Percentiles rank a stretch among this genome's conserved stretches.
Evolutionary conservation across 2,797 vertebrate species (phyloP).

Genomic region (Vespertilio murinus): DNA sequence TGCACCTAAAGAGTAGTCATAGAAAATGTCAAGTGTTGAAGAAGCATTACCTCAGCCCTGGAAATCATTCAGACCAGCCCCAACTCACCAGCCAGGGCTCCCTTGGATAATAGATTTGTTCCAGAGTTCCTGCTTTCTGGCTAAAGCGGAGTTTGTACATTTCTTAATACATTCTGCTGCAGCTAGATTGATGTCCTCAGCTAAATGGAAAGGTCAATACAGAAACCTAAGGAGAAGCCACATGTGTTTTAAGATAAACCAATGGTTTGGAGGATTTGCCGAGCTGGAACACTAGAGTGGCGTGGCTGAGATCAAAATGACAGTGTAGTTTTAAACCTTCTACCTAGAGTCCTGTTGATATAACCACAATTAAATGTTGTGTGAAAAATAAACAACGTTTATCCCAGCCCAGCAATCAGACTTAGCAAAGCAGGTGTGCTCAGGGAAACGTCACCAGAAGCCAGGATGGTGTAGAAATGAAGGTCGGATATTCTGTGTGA

Average conservation of each 20-base stretch:
- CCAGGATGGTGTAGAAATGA: background rate
- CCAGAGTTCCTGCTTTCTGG: background rate
- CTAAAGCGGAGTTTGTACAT: background rate
- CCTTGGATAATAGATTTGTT: background rate
- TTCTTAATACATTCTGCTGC: background rate
- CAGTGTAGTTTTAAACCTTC: background rate
- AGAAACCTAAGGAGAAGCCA: background rate
- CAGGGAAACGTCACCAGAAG: background rate
- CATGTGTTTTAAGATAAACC: background rate
- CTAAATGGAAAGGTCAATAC: background rate
- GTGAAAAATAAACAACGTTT: slow-evolving; percentile 4
- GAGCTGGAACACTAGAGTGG: background rate
- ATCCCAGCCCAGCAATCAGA: background rate
- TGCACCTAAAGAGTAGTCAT: background rate
- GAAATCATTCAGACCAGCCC: background rate
- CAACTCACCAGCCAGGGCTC: background rate
- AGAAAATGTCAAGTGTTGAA: background rate
- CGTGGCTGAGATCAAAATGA: background rate
- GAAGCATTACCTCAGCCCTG: background rate
- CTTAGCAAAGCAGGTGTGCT: background rate
- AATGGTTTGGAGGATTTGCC: background rate
- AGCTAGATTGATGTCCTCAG: background rate
- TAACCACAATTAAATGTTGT: background rate
- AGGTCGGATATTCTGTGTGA: background rate
- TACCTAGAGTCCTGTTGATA: background rate